A percentile compares a stretch with the other conserved stretches of the same genome.
Conservation (phyloP, 2,888 invertebrate genomes). For the Pogonocherus hispidulus region DNA sequence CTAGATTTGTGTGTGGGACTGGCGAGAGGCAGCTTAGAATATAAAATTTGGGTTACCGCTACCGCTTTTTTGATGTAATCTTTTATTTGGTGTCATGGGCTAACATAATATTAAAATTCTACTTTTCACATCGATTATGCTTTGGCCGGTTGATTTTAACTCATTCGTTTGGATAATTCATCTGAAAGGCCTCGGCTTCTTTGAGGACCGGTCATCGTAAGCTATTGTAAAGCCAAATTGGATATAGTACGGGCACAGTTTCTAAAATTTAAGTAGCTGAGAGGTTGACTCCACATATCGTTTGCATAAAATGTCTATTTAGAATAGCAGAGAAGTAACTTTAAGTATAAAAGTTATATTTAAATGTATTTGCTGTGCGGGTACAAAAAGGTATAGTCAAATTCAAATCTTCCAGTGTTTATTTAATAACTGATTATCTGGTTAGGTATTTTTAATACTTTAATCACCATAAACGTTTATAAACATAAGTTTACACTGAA, state of each 20-base stretch:
- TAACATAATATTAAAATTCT: constrained; percentile 59
- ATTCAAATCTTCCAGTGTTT: too few relatives aligned
- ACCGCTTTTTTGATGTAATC: constrained; percentile 25
- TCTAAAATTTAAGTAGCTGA: too few relatives aligned
- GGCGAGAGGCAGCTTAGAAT: neutral
- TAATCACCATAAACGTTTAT: too few relatives aligned
- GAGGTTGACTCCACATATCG: too few relatives aligned
- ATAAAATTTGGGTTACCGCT: neutral
- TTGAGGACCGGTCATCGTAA: constrained; percentile 46
- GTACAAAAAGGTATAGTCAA: too few relatives aligned
- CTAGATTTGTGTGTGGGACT: constrained; percentile 16
- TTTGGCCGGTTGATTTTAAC: constrained; percentile 56
- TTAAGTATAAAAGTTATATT: too few relatives aligned
- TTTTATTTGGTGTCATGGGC: constrained; percentile 36
- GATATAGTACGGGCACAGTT: constrained; percentile 43
- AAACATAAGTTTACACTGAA: too few relatives aligned
- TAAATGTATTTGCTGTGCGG: too few relatives aligned
- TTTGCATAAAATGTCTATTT: too few relatives aligned
- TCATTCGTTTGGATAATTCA: constrained; percentile 52
- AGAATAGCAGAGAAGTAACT: too few relatives aligned
- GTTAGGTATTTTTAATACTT: too few relatives aligned
- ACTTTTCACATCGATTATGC: constrained; percentile 63
- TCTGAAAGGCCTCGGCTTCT: constrained; percentile 52
- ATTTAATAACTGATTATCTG: too few relatives aligned
- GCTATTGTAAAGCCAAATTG: constrained; percentile 51